Percentiles rank a stretch among this genome's conserved stretches.
phyloP scores from a whole-genome alignment of 2,113 vertebrate species.

The Hipposideros armiger region DNA sequence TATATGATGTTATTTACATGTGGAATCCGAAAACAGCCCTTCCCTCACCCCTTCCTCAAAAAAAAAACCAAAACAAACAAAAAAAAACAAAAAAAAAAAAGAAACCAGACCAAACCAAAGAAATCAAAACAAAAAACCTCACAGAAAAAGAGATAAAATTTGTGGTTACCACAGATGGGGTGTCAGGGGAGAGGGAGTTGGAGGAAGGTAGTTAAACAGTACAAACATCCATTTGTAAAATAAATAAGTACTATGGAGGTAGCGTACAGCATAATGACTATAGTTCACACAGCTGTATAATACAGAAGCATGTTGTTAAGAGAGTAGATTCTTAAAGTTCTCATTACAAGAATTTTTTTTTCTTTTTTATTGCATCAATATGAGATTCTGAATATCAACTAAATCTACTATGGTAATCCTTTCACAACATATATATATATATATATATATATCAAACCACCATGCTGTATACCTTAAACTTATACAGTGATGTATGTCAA shows the following conservation, averaged over 20 bases:
- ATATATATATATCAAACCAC: not conserved
- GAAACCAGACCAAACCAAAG: not conserved
- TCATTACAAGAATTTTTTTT: not conserved
- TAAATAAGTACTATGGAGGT: not conserved
- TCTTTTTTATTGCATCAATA: not conserved
- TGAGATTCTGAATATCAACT: not conserved
- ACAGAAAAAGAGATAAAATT: not conserved
- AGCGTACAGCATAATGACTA: not conserved
- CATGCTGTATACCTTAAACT: not conserved
- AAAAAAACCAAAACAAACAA: not conserved
- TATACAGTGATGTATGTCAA: not conserved
- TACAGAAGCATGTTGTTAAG: not conserved
- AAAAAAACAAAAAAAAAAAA: not conserved
- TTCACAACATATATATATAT: not conserved
- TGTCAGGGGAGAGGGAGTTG: fast-evolving
- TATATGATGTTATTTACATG: not conserved
- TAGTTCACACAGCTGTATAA: not conserved
- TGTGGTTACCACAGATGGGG: not conserved
- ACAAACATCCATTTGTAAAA: not conserved
- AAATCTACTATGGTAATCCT: not conserved
- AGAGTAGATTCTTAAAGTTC: not conserved
- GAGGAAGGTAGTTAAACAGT: not conserved
- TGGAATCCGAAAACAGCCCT: not conserved
- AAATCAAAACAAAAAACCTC: not conserved
- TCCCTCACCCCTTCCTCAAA: too few relatives aligned